A percentile compares a stretch with the other conserved stretches of the same genome.
These are phyloP conservation scores for Arvicanthis niloticus DNA, from an alignment of 2,113 vertebrate species.

Conservation along the genomic window DNA sequence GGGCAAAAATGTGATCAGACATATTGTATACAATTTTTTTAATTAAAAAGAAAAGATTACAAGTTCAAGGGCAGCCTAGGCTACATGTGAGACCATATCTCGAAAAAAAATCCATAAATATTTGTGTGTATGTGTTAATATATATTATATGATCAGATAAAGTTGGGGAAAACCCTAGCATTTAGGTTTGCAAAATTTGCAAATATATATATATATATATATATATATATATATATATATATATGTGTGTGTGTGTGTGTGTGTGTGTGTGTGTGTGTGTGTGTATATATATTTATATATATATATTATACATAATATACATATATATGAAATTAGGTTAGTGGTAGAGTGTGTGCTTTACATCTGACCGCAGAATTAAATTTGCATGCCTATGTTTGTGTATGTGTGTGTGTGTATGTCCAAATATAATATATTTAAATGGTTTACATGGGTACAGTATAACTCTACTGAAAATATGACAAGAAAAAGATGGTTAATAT, in stretches of 20 bases:
- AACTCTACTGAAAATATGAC: background rate
- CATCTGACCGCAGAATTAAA: background rate
- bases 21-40: background rate
- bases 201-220: background rate
- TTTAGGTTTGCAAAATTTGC: no score
- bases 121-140: no score
- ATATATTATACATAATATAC: background rate
- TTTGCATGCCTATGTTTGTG: background rate
- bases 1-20: background rate
- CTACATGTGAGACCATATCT: background rate
- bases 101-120: no score
- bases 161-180: no score
- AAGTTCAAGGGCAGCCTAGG: background rate
- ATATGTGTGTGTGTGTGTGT: no score
- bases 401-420: no score
- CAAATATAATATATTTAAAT: background rate
- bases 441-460: background rate
- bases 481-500: slow-evolving; percentile 29
- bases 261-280: no score
- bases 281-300: background rate
- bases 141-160: no score
- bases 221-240: background rate
- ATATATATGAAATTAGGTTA: background rate
- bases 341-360: background rate
- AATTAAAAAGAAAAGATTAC: background rate